Evolutionary conservation across 2,113 vertebrate species (phyloP).

Genomic region (Chroicocephalus ridibundus): DNA sequence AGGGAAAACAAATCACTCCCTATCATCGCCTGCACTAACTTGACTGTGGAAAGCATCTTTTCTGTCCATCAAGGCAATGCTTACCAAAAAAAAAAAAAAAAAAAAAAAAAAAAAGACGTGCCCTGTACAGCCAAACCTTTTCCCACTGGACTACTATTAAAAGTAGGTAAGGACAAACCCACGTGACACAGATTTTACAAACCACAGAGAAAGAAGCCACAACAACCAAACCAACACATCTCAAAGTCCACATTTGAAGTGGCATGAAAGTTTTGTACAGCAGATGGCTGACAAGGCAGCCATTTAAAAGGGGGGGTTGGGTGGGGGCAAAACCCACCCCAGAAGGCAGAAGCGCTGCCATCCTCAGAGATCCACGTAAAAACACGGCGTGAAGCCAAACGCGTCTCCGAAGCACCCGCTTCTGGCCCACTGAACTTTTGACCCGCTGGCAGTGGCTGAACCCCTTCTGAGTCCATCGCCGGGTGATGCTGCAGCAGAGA

Average conservation of each 20-base stretch:
- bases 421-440: slow-evolving; percentile 73
- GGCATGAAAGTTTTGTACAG: slow-evolving; percentile 9
- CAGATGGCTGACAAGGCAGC: slow-evolving; percentile 49
- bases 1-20: slow-evolving; percentile 18
- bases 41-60: neutral
- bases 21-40: neutral
- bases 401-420: neutral
- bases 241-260: neutral
- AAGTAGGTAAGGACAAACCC: neutral
- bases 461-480: slow-evolving; percentile 22
- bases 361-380: neutral
- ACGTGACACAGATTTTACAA: neutral
- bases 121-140: neutral
- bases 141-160: neutral
- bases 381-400: neutral
- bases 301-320: neutral
- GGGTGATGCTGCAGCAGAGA: neutral
- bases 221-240: neutral
- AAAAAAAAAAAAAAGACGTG: accelerated
- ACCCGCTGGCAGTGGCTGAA: slow-evolving; percentile 52
- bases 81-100: neutral
- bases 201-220: neutral
- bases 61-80: neutral
- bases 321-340: neutral
- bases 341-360: neutral